Evolutionary conservation across 2,797 vertebrate genomes (phyloP).

Genomic region (Sylvilagus floridanus): DNA sequence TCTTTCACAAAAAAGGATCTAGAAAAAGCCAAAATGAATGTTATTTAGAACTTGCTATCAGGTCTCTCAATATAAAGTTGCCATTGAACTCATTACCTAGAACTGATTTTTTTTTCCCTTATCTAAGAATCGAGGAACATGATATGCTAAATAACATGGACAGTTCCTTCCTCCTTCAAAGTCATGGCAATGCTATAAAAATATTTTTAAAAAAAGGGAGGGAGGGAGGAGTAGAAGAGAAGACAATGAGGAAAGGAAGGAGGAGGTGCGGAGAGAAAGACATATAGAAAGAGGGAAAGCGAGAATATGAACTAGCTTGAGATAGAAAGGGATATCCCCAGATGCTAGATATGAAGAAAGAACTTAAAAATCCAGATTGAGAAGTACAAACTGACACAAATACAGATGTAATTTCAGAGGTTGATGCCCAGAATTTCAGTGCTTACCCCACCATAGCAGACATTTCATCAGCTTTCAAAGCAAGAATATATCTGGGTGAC

Average conservation of each 20-base stretch:
- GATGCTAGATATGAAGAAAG: conserved; percentile 44
- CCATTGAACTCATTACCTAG: conserved; percentile 21
- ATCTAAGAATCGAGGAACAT: conserved; percentile 42
- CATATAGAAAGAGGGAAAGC: too few relatives aligned
- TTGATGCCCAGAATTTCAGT: conserved; percentile 36
- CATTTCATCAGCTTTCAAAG: conserved; percentile 39
- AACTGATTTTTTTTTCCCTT: neutral
- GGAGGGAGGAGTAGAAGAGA: neutral
- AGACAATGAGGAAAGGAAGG: neutral
- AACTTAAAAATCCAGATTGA: conserved; percentile 41
- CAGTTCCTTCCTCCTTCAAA: neutral
- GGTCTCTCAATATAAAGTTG: conserved; percentile 54
- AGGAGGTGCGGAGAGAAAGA: neutral
- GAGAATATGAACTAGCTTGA: neutral
- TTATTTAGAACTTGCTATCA: conserved; percentile 7
- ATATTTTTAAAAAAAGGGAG: neutral
- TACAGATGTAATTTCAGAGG: conserved; percentile 37
- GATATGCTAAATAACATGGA: conserved; percentile 45
- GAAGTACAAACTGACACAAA: conserved; percentile 45
- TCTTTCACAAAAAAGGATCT: conserved; percentile 33
- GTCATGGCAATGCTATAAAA: conserved; percentile 52
- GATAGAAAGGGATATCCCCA: conserved; percentile 37
- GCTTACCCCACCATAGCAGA: conserved; percentile 7
- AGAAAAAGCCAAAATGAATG: conserved; percentile 56
- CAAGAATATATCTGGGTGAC: neutral